phyloP scores from a whole-genome alignment of 1,140 invertebrate species.

The Fopius arisanus region DNA sequence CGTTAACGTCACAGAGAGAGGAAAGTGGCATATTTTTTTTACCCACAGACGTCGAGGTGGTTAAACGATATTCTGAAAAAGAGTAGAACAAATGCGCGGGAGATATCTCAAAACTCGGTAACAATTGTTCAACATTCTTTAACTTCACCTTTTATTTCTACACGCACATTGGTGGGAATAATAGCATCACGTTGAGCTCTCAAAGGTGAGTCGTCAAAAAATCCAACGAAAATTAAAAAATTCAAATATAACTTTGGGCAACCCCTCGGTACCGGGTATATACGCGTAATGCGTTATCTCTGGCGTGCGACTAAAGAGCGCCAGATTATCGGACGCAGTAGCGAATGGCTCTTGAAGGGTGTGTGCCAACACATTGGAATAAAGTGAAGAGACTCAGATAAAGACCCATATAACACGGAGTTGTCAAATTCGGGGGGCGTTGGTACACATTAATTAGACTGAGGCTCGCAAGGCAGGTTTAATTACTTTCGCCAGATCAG shows the following conservation, averaged over 20 bases:
- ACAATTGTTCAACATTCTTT: background rate
- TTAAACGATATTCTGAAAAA: slow-evolving; percentile 12
- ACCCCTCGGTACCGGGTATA: no score
- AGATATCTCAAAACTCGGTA: background rate
- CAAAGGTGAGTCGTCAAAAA: no score
- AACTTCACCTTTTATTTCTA: background rate
- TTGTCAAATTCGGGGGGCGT: slow-evolving; percentile 11
- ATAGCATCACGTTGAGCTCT: no score
- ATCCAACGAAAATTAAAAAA: no score
- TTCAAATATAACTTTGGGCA: no score
- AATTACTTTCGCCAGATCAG: slow-evolving; percentile 63
- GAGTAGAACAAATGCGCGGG: background rate
- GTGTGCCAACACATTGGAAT: background rate
- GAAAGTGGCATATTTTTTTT: slow-evolving; percentile 24
- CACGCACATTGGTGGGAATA: no score
- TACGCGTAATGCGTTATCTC: background rate
- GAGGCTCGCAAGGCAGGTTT: slow-evolving; percentile 57
- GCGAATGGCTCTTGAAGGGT: background rate
- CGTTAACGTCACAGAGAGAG: slow-evolving; percentile 10
- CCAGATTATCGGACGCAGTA: background rate
- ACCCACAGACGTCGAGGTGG: slow-evolving; percentile 22
- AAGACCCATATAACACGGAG: background rate
- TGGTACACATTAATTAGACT: slow-evolving; percentile 58
- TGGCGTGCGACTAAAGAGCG: background rate
- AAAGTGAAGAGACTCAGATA: background rate